Evolutionary conservation across 2,888 invertebrate species (phyloP).

Genomic region (Loripinus fragilis): DNA sequence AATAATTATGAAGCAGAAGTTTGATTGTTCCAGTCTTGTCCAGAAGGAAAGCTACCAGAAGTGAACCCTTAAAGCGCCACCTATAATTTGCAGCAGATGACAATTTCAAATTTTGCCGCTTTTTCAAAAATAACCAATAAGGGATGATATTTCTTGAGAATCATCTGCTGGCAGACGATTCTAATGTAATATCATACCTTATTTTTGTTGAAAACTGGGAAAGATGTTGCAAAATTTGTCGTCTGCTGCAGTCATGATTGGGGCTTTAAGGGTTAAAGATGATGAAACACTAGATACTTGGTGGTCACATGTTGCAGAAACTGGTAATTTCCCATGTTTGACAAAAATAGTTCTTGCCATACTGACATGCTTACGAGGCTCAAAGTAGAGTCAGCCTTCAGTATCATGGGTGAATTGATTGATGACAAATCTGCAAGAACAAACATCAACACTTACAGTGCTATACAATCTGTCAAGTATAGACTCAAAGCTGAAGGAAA

Average conservation of each 20-base stretch:
- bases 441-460: conserved; percentile 43
- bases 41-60: background rate
- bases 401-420: conserved; percentile 56
- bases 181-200: too few species aligned
- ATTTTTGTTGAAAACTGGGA: too few species aligned
- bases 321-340: conserved; percentile 31
- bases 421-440: conserved; percentile 47
- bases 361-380: conserved; percentile 60
- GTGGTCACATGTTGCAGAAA: conserved; percentile 24
- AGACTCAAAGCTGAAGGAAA: conserved; percentile 42
- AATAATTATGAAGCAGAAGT: background rate
- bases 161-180: too few species aligned
- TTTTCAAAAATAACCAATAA: too few species aligned
- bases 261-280: too few species aligned
- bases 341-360: conserved; percentile 41
- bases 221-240: too few species aligned
- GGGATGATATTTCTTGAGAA: too few species aligned
- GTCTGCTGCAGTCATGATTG: too few species aligned
- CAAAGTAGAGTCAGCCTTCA: conserved; percentile 60
- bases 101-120: too few species aligned
- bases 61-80: too few species aligned
- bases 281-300: conserved; percentile 28
- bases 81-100: too few species aligned
- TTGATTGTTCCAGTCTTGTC: conserved; percentile 25
- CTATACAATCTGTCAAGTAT: conserved; percentile 59